Base-by-base conservation (phyloP, 2,113 vertebrate species). In the Malurus elegans region DNA sequence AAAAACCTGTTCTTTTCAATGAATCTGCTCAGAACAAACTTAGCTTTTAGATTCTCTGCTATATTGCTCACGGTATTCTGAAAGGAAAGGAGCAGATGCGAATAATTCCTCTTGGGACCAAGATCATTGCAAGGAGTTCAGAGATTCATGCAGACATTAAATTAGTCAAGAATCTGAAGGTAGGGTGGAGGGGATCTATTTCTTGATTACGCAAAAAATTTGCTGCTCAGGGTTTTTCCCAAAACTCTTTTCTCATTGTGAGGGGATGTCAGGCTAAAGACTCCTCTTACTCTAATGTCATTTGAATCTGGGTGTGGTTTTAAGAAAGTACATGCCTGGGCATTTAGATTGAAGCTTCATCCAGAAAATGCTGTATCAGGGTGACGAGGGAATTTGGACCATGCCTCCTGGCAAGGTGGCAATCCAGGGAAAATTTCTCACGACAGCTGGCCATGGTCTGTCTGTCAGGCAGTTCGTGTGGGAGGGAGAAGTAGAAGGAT, bases 1-100 rank as follows among this genome's bases (percentile, higher is more conserved):
- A 96, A 95, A 96, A 95, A 96, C 73, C 74, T 91, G 34, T 67
- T 95, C 69, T 94, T 97, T 95, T 76, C 75, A 94, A 76, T 81
- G 75, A 96, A 92, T 48, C 26, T 76, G 29, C 86, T 95, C 57
- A 50, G 81, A 94, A 93, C 34, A 94, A 95, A 92, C 78, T 78
- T 91, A 94, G 66, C 75, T 95, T 79, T 94, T 76, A 88, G 57
- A 84, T 88, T 92, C 79, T 69, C 21, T 2, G 1, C 45, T 88
- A 54, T 90, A 92, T 82, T 95, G 40, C 32, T 92, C 62, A 64
- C 61, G 75, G 79, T 84, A 91, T 24, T 70, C 69, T 80, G 40
- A 94, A 95, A 89, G 91, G 9, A 93, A 34, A n/a, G 89, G 86
- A 84, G 91, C 62, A 95, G 82, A 95, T 86, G 95, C 2, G 1